Evolutionary conservation across 2,797 vertebrate species (phyloP).

Genomic region (Artibeus lituratus): DNA sequence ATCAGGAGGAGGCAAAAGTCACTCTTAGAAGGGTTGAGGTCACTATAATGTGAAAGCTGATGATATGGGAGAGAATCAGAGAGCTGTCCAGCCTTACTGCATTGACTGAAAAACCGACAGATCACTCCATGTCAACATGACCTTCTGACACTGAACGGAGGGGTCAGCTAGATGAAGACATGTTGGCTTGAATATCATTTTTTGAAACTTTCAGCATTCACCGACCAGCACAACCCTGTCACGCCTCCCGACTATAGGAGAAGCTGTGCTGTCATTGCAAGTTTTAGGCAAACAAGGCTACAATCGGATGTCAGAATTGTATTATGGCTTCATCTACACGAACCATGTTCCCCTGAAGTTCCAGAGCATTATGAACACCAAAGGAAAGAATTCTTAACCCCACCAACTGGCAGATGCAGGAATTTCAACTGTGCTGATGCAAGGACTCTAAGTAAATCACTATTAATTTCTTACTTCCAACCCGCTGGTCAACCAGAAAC

Average conservation of each 20-base stretch:
- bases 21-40: neutral
- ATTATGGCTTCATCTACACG: neutral
- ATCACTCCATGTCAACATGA: neutral
- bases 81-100: neutral
- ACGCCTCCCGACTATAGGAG: neutral
- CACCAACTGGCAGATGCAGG: conserved; percentile 67
- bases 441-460: conserved; percentile 8
- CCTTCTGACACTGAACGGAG: neutral
- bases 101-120: neutral
- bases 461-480: conserved; percentile 61
- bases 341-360: neutral
- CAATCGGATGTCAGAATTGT: neutral
- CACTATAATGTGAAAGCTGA: neutral
- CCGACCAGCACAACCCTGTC: neutral
- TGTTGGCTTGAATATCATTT: neutral
- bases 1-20: neutral
- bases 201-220: neutral
- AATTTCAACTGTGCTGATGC: conserved; percentile 53
- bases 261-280: neutral
- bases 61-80: neutral
- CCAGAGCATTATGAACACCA: conserved; percentile 13
- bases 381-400: conserved; percentile 61
- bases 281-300: neutral
- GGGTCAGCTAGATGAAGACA: neutral
- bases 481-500: conserved; percentile 53